Conservation (phyloP, 2,797 vertebrate genomes). For the Lacerta agilis region DNA sequence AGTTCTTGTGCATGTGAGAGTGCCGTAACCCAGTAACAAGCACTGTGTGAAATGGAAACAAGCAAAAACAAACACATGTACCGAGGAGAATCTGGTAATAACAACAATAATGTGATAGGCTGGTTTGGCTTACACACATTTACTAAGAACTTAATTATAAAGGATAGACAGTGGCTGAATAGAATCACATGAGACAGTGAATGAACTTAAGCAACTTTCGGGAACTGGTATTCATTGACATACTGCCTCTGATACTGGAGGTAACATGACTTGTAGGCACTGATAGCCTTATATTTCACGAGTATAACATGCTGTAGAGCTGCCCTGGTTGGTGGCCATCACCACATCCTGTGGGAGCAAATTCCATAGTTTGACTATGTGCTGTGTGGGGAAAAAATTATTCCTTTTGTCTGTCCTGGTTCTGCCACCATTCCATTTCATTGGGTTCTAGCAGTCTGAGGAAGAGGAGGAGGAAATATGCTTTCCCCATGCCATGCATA, state of each 20-base stretch:
- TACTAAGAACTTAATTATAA: too few relatives aligned
- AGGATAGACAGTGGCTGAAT: too few relatives aligned
- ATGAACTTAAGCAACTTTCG: too few relatives aligned
- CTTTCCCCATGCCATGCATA: not conserved
- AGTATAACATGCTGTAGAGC: not conserved
- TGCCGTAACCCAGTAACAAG: too few relatives aligned
- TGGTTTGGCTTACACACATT: too few relatives aligned
- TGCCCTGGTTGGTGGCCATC: not conserved
- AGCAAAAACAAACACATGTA: too few relatives aligned
- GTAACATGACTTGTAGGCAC: not conserved
- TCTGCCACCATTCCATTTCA: not conserved
- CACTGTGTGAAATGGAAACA: too few relatives aligned
- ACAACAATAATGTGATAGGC: too few relatives aligned
- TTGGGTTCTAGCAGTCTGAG: not conserved
- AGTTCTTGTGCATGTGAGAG: too few relatives aligned
- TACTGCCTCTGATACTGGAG: not conserved
- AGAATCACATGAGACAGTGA: too few relatives aligned
- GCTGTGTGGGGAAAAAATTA: not conserved
- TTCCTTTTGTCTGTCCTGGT: not conserved
- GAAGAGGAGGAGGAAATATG: not conserved
- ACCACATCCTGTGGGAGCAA: not conserved
- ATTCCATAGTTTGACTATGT: not conserved
- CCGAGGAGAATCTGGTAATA: too few relatives aligned
- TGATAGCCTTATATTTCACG: not conserved
- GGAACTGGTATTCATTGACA: not conserved